A percentile compares a stretch with the other conserved stretches of the same genome.
phyloP scores from a whole-genome alignment of 2,888 invertebrate genomes.

The Spilosoma lubricipeda region DNA sequence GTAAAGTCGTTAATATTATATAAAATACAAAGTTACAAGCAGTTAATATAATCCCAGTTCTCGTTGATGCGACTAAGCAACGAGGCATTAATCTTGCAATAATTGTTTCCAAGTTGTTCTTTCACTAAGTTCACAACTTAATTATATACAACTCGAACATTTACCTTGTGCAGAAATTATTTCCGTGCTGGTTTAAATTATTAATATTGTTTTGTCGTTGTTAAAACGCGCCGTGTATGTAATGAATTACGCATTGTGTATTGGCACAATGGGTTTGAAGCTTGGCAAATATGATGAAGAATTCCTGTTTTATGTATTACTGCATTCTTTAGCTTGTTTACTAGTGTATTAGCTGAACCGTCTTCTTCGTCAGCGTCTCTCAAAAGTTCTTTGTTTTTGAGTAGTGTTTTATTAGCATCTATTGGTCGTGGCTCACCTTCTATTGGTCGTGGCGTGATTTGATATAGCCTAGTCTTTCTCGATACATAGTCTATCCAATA shows the following conservation, averaged over 20 bases:
- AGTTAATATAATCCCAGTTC: background rate
- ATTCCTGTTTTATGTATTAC: background rate
- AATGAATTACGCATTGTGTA: slow-evolving; percentile 70
- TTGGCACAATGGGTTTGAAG: slow-evolving; percentile 24
- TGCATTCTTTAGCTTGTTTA: background rate
- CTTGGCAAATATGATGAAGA: slow-evolving; percentile 15
- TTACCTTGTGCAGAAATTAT: slow-evolving; percentile 25
- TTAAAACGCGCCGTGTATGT: slow-evolving; percentile 51
- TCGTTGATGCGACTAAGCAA: background rate
- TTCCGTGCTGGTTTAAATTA: slow-evolving; percentile 35
- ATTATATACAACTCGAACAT: slow-evolving; percentile 1
- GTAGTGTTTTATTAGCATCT: too few relatives aligned
- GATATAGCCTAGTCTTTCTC: too few relatives aligned
- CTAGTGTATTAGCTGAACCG: background rate
- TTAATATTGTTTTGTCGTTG: slow-evolving; percentile 48
- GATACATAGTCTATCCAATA: too few relatives aligned
- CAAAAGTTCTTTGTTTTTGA: too few relatives aligned
- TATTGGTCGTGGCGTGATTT: too few relatives aligned
- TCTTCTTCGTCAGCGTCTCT: too few relatives aligned
- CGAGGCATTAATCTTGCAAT: background rate
- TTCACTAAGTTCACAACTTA: slow-evolving; percentile 5
- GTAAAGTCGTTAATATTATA: too few relatives aligned
- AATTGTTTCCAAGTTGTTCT: background rate
- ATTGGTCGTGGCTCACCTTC: too few relatives aligned
- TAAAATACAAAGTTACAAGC: background rate